Base-by-base conservation (phyloP, 2,113 vertebrate genomes). In the Empidonax traillii region DNA sequence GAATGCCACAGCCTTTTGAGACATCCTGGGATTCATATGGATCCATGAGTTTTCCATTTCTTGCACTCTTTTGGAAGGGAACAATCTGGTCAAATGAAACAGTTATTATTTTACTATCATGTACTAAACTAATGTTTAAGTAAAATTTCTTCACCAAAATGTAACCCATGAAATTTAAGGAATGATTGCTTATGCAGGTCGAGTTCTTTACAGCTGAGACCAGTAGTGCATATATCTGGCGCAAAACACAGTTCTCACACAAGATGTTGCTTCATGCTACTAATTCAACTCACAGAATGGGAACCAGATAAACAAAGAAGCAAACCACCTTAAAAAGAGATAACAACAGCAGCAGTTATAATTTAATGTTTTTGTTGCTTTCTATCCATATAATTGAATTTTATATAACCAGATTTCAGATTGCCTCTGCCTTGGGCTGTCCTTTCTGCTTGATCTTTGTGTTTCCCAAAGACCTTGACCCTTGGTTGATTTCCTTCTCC, bases 391-490 rank as follows among this genome's bases (percentile, higher is more conserved):
- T n/a, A 28, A 53, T 18, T 46, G 25, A 1, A 2, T 31, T 90
- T 73, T 68, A 53, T n/a, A 10, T 49, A 49, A 76, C 12, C 12
- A 46, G n/a, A 8, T 37, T 76, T 82, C 58, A 68, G n/a, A 28
- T 5, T 43, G 25, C 17, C n/a, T 20, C 14, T n/a, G 22, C 43
- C 37, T 79, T 56, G 25, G 18, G 30, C 14, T 66, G 15, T 53
- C 18, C 28, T 63, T 76, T 82, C 41, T 62, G n/a, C 46, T 37
- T 49, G 31, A 80, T 3, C 25, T 65, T 82, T 4, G 0, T 8
- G 1, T 41, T 82, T 79, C 12, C 46, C 39, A 10, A 25, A 12
- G 47, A 21, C 30, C 8, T 85, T 0, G 0, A 30, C 25, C 37
- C 35, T 28, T 4, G 1, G 11, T 52, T 20, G 18, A 28, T 35